Evolutionary conservation across 2,113 vertebrate species (phyloP), one percentile per base, ranked within the genome.

Genomic region (Psophia crepitans): DNA sequence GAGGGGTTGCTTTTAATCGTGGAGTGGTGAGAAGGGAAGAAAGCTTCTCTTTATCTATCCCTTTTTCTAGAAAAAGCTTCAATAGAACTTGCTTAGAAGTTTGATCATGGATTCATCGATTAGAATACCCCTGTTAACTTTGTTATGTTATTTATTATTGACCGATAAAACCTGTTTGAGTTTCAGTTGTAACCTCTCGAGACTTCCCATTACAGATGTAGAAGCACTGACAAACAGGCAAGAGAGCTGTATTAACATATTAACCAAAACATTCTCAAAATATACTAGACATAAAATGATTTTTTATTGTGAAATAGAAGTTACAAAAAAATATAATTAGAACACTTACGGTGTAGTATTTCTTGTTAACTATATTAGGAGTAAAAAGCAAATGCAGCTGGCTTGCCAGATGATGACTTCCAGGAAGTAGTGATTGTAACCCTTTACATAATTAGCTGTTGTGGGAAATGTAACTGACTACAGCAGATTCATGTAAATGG

Each of bases 351-450:
- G 8, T 69, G 23, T 75, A 73, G 56, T 68, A 60, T 83, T 97
- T 97, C 87, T 94, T 94, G 69, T 87, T 94, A 94, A 73, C 65
- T 90, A 24, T 84, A 76, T 63, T 75, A n/a, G 53, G 63, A 91
- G 70, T 74, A 80, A 81, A 91, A 96, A 75, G 68, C 65, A 92
- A 89, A 70, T 73, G 61, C 73, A 93, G 80, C 77, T 95, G 92
- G 56, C 33, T 95, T 96, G 78, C 70, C 0, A 6, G 89, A 93
- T 94, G 91, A 69, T 78, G 92, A 71, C 78, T 97, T 96, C 81
- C 96, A 93, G 95, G 96, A 97, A 96, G 80, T 91, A 85, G 80
- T 92, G 93, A 94, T 75, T 84, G 93, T 93, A 95, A 89, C 68
- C 65, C 57, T 91, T 96, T 69, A 87, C 84, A 80, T 92, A 93